Evolutionary conservation across 2,888 invertebrate genomes (phyloP).

Genomic region (Scotopteryx bipunctaria): DNA sequence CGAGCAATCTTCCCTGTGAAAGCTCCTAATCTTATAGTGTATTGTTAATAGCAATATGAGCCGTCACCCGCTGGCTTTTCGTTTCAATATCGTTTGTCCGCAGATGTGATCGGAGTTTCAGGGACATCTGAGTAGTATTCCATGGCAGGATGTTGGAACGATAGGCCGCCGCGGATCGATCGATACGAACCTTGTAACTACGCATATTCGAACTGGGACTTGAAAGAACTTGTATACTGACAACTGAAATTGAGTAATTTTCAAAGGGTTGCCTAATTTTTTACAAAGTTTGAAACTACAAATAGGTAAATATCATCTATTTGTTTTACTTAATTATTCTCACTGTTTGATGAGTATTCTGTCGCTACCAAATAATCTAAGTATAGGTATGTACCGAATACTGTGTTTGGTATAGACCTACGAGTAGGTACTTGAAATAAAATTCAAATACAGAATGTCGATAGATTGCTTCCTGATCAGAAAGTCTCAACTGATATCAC

Average conservation of each 20-base stretch:
- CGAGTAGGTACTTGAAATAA: too few species aligned
- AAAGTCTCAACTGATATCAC: too few species aligned
- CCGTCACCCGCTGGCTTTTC: neutral
- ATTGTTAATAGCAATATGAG: constrained; percentile 3
- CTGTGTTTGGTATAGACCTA: too few species aligned
- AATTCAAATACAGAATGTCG: too few species aligned
- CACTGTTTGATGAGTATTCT: too few species aligned
- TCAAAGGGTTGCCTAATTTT: constrained; percentile 7
- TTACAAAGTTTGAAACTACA: neutral
- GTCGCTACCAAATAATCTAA: too few species aligned
- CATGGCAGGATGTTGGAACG: constrained; percentile 16
- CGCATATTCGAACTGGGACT: constrained; percentile 18
- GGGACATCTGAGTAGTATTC: constrained; percentile 4
- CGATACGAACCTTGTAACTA: constrained; percentile 23
- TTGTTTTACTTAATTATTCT: too few species aligned
- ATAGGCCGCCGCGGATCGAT: constrained; percentile 24
- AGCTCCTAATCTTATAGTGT: neutral
- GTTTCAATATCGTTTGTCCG: constrained; percentile 3
- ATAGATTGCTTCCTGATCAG: too few species aligned
- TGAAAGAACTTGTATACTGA: constrained; percentile 12
- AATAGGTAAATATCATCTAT: neutral
- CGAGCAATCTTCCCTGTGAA: neutral
- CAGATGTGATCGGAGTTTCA: constrained; percentile 1
- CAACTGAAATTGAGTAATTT: constrained; percentile 12
- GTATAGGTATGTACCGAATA: too few species aligned